Conservation (phyloP, 2,888 invertebrate genomes). For the Podabrus alpinus region DNA sequence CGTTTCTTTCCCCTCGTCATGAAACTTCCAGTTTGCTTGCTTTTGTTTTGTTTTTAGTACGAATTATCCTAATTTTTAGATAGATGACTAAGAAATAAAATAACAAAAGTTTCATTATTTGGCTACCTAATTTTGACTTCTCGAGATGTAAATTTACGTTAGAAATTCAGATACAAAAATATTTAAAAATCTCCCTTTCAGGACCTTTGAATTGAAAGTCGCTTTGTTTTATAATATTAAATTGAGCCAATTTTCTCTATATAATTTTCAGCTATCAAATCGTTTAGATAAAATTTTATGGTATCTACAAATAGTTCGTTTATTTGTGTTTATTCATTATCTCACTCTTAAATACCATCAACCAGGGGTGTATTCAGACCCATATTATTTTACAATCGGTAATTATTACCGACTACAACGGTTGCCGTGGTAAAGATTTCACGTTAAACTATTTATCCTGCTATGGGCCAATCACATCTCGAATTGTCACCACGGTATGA, state of each 20-base stretch:
- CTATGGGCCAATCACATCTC: too few relatives aligned
- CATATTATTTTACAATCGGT: too few relatives aligned
- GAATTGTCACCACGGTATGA: too few relatives aligned
- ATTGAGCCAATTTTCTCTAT: not conserved
- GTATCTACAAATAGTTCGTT: not conserved
- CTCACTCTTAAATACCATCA: not conserved
- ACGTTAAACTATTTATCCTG: too few relatives aligned
- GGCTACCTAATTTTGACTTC: not conserved
- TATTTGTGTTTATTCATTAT: not conserved
- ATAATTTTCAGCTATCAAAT: not conserved
- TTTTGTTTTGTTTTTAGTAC: slow-evolving; percentile 32
- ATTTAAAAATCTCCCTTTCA: too few relatives aligned
- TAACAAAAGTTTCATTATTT: not conserved
- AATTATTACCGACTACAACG: too few relatives aligned
- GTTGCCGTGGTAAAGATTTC: too few relatives aligned
- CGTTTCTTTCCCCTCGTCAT: slow-evolving; percentile 36
- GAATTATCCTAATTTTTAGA: slow-evolving; percentile 27
- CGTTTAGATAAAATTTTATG: not conserved
- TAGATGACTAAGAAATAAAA: slow-evolving; percentile 8
- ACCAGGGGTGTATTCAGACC: not conserved
- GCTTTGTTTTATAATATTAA: not conserved
- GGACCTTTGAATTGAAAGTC: too few relatives aligned
- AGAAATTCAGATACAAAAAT: not conserved
- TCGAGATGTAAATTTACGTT: not conserved
- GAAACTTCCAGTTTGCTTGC: slow-evolving; percentile 32